phyloP scores from a whole-genome alignment of 2,888 invertebrate species.

The Apocheima hispidaria region DNA sequence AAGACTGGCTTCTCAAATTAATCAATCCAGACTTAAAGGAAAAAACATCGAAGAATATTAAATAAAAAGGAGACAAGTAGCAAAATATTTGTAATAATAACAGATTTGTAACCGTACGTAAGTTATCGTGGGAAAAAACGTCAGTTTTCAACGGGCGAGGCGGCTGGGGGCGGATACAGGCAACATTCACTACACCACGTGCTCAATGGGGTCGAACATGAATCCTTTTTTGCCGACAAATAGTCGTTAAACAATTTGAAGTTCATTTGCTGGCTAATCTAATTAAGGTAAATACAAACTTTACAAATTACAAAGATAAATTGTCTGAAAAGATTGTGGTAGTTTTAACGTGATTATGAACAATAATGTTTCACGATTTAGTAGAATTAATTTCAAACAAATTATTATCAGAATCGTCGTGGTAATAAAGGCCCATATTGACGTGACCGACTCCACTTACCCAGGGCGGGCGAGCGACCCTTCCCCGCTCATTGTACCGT shows the following conservation, averaged over 20 bases:
- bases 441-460: conserved; percentile 83
- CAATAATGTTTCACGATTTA: conserved; percentile 33
- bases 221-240: conserved; percentile 49
- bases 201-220: conserved; percentile 61
- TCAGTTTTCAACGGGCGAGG: conserved; percentile 68
- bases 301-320: background rate
- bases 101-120: conserved; percentile 69
- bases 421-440: conserved; percentile 82
- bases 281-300: conserved; percentile 12
- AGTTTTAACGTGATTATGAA: background rate
- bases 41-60: conserved; percentile 12
- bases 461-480: conserved; percentile 77
- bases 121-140: conserved; percentile 80
- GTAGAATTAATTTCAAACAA: conserved; percentile 66
- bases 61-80: conserved; percentile 37
- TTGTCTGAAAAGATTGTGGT: background rate
- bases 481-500: conserved; percentile 82
- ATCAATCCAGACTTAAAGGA: conserved; percentile 16
- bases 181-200: conserved; percentile 71
- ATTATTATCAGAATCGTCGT: conserved; percentile 76
- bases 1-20: conserved; percentile 3
- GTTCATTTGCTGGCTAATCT: conserved; percentile 32
- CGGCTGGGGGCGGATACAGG: conserved; percentile 73
- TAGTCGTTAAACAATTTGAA: conserved; percentile 36
- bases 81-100: conserved; percentile 52